Percentiles rank a stretch among this genome's conserved stretches.
phyloP scores from a whole-genome alignment of 2,797 vertebrate species.

The Anguilla pacifica region DNA sequence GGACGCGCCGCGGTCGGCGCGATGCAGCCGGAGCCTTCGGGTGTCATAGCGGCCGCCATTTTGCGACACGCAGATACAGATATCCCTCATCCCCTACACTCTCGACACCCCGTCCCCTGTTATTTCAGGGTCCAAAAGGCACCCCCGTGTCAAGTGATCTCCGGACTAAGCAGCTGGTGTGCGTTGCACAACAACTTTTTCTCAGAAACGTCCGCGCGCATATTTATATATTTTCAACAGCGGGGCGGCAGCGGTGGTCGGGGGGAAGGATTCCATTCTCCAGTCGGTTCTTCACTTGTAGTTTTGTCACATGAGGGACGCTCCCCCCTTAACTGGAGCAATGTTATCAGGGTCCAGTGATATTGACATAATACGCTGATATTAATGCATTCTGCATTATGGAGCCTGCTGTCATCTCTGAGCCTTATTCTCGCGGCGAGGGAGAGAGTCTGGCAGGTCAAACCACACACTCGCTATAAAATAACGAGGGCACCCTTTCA shows the following conservation, averaged over 20 bases:
- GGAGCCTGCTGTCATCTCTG: background rate
- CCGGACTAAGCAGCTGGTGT: background rate
- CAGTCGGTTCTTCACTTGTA: background rate
- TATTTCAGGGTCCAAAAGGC: background rate
- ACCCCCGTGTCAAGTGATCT: background rate
- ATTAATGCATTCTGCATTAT: background rate
- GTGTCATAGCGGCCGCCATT: background rate
- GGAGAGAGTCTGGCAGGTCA: background rate
- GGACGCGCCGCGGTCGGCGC: background rate
- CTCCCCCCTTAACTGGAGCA: background rate
- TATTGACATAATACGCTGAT: background rate
- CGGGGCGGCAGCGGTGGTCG: no score
- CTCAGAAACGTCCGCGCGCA: background rate
- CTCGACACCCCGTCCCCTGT: background rate
- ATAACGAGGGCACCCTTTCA: background rate
- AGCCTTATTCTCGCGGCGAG: background rate
- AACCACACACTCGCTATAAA: background rate
- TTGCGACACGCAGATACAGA: background rate
- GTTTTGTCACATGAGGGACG: no score
- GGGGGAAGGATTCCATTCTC: background rate
- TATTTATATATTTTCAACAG: background rate
- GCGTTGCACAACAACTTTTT: background rate
- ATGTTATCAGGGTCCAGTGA: background rate
- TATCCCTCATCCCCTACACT: background rate
- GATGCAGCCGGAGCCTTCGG: background rate